Evolutionary conservation across 1,140 invertebrate genomes (phyloP), one percentile per base, ranked within the genome.

Genomic region (Sesamia nonagrioides): DNA sequence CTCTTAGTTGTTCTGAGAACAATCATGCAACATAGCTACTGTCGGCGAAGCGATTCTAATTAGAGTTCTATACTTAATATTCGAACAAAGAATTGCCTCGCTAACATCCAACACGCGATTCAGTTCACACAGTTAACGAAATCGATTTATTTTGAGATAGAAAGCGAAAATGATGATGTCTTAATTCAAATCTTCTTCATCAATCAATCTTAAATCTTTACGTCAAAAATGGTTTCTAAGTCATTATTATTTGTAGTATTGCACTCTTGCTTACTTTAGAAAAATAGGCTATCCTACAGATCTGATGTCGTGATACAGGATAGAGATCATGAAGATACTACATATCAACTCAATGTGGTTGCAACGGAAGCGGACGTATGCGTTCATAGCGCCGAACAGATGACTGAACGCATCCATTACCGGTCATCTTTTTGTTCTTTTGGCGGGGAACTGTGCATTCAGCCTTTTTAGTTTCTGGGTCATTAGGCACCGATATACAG

Each of bases 371-470:
- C 77, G 42, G 66, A 69, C 42, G 66, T 50, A 69, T 50, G 58
- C 71, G 66, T 69, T 69, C 42, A 50, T 69, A 42, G 63, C 63
- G 71, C 40, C 42, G 45, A 66, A 73, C 77, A 79, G 77, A 79
- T 79, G 77, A 74, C 69, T 40, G 77, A 50, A 72, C 69, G 77
- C 66, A 40, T 50, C 37, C 77, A 66, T 74, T 73, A 74, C 71
- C 77, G 77, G 77, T 54, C 33, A 42, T 27, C 73, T 61, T 63
- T 75, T 75, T 75, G 27, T 45, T 74, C 72, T 60, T 75, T 52
- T 50, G 58, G 58, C 73, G 73, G 73, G 73, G 63, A 60, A 50
- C 73, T 63, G 69, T 61, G 66, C 60, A 63, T 63, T 63, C 60
- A 63, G 60, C 66, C 66, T 69, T 69, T 69, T 69, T 69, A 48